Base-by-base conservation (phyloP, 2,888 invertebrate genomes). In the Nomada fabriciana region DNA sequence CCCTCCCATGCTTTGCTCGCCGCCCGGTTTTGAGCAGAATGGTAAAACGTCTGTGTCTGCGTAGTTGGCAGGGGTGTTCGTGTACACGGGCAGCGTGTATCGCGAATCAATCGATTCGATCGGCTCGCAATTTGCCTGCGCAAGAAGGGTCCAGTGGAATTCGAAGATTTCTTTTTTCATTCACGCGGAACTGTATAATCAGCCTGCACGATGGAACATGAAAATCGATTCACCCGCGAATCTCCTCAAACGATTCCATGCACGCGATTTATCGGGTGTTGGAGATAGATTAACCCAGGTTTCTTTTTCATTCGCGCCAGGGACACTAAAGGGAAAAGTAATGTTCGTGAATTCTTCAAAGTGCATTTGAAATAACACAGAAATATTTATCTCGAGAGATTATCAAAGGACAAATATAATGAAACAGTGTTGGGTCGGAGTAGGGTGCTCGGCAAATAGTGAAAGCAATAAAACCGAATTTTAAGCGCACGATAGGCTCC, bases 21-120 rank as follows among this genome's bases (percentile, higher is more conserved):
- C 84, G 67, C 60, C 9, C 80, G 83, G 80, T 80, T 85, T 87
- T 73, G 82, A 68, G 65, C 76, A 73, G 83, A 84, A 82, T 72
- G 78, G 78, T 79, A 73, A 76, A 79, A 79, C 76, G 72, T 43
- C 20, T 13, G 52, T 65, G 29, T 13, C 57, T 47, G 74, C 60
- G 71, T 57, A 47, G 47, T 15, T 23, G 20, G 43, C 55, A 18
- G 29, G 25, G 42, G 18, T 23, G 20, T 1, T 9, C 69, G 61
- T 36, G 64, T 59, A 64, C 65, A 68, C 23, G 43, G 60, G 43
- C 64, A 36, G 18, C 2, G n/a, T 76, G 70, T 73, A 69, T 69
- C 63, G 50, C 57, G 73, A 78, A 69, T 78, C 80, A 53, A 72
- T 78, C 80, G 78, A 78, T 81, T 69, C 72, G 72, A 78, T 81